Percentiles rank a stretch among this genome's conserved stretches.
Evolutionary conservation across 2,797 vertebrate genomes (phyloP).

Genomic region (Limnodromus scolopaceus): DNA sequence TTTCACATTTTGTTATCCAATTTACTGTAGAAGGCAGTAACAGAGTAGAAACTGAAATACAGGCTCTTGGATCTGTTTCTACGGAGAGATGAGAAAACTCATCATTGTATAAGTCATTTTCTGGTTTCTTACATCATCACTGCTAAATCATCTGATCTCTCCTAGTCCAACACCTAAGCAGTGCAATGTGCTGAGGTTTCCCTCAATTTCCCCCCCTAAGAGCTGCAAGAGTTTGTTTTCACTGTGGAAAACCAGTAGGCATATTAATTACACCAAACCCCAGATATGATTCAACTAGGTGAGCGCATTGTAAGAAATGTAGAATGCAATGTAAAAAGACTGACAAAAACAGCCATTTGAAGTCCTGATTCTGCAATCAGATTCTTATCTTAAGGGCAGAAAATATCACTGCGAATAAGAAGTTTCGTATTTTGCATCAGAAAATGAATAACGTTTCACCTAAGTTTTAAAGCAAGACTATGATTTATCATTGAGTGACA

Average conservation of each 20-base stretch:
- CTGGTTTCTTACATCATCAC: background rate
- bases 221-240: background rate
- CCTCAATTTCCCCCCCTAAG: background rate
- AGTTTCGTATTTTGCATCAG: background rate
- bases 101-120: background rate
- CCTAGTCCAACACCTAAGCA: background rate
- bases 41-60: background rate
- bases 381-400: background rate
- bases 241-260: background rate
- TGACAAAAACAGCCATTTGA: background rate
- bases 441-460: background rate
- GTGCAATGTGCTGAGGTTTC: background rate
- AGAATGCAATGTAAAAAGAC: background rate
- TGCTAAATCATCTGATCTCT: background rate
- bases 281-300: rapidly evolving
- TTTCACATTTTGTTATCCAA: background rate
- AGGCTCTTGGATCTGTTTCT: background rate
- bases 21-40: background rate
- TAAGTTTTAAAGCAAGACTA: background rate
- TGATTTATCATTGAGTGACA: background rate
- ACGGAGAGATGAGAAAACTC: background rate
- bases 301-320: background rate
- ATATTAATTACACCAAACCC: background rate
- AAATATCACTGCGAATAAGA: background rate
- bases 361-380: background rate